Conservation (phyloP, 2,113 vertebrate species). For the Podarcis muralis region DNA sequence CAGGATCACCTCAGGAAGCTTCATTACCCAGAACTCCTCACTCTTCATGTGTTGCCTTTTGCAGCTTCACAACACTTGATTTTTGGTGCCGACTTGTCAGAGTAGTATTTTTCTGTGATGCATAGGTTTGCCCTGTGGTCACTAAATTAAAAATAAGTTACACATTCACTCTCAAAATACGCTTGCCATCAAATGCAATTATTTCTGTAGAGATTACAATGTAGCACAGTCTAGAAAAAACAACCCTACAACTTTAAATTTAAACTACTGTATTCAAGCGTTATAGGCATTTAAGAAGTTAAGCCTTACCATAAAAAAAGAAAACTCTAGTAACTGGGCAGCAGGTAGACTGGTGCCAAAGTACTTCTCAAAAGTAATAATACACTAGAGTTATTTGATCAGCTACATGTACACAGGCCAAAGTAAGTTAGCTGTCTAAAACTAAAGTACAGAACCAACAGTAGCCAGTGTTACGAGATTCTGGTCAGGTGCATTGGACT, state of each 20-base stretch:
- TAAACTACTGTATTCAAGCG: slow-evolving; percentile 15
- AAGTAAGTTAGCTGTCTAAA: not conserved
- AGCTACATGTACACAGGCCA: slow-evolving; percentile 45
- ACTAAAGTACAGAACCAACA: slow-evolving; percentile 17
- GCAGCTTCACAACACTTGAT: slow-evolving; percentile 57
- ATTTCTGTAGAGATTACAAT: slow-evolving; percentile 64
- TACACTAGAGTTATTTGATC: slow-evolving; percentile 27
- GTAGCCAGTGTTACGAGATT: slow-evolving; percentile 31
- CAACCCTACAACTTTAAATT: slow-evolving; percentile 33
- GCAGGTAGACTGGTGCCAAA: slow-evolving; percentile 63
- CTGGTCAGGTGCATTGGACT: slow-evolving; percentile 15
- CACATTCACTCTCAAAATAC: slow-evolving; percentile 57
- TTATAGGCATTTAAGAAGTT: slow-evolving; percentile 2
- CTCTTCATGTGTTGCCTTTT: slow-evolving; percentile 66
- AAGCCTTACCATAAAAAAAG: not conserved
- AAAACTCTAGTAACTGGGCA: slow-evolving; percentile 33
- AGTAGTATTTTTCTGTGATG: slow-evolving; percentile 48
- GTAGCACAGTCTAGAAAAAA: slow-evolving; percentile 35
- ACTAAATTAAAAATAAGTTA: slow-evolving; percentile 6
- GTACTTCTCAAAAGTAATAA: slow-evolving; percentile 49
- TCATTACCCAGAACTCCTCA: slow-evolving; percentile 67
- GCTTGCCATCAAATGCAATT: slow-evolving; percentile 61
- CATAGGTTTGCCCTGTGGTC: slow-evolving; percentile 28
- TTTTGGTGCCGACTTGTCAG: slow-evolving; percentile 77
- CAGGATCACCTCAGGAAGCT: slow-evolving; percentile 88